A percentile compares a stretch with the other conserved stretches of the same genome.
These are phyloP conservation scores for Polyommatus iphigenia DNA, from an alignment of 2,888 invertebrate species.

Conservation along the genomic window DNA sequence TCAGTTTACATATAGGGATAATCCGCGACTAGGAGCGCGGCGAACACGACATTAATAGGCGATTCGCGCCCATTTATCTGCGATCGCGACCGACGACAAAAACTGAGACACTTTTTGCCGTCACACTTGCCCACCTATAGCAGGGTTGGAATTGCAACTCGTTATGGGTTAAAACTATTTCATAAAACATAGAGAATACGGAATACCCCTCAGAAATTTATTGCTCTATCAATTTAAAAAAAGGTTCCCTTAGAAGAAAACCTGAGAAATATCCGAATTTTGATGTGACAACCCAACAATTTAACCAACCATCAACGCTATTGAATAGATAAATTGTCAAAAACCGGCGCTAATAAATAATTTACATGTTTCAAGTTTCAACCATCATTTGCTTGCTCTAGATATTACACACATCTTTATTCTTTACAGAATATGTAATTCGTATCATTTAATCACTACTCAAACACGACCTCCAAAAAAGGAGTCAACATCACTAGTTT, in stretches of 20 bases:
- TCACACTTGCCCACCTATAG: slow-evolving; percentile 62
- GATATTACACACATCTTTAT: not conserved
- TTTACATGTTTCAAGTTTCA: not conserved
- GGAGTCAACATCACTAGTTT: not conserved
- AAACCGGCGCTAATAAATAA: not conserved
- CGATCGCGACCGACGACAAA: slow-evolving; percentile 21
- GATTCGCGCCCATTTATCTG: slow-evolving; percentile 50
- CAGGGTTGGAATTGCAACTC: slow-evolving; percentile 52
- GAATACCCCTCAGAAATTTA: not conserved
- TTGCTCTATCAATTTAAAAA: not conserved
- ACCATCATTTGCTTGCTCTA: slow-evolving; percentile 3
- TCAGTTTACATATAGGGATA: slow-evolving; percentile 62
- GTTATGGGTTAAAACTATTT: not conserved
- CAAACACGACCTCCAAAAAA: not conserved
- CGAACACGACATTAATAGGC: slow-evolving; percentile 39
- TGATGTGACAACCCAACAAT: not conserved
- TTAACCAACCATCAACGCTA: too few relatives aligned
- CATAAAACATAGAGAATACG: not conserved
- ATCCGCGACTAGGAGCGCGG: slow-evolving; percentile 51
- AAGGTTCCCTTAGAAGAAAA: not conserved
- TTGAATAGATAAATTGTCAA: not conserved
- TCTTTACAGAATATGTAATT: slow-evolving; percentile 2
- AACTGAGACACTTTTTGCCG: slow-evolving; percentile 54
- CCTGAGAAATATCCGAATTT: not conserved
- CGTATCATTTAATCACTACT: not conserved